Base-by-base conservation (phyloP, 2,888 invertebrate genomes). In the Oegoconia quadripuncta region DNA sequence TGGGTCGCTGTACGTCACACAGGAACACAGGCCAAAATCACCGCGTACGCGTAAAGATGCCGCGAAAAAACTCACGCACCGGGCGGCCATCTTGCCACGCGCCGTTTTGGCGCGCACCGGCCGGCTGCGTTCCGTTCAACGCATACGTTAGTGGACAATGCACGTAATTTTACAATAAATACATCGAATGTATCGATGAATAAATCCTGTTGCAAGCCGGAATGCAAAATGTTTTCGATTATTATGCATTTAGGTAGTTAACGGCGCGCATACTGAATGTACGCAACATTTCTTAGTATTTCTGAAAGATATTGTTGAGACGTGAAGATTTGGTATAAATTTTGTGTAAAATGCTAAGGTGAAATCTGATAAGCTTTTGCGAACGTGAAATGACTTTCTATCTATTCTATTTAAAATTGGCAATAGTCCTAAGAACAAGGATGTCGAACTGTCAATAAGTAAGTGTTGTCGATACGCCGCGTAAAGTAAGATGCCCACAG, bases 121-220 rank as follows among this genome's bases (percentile, higher is more conserved):
- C 49, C n/a, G 17, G 29, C 20, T 31, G 33, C 39, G 39, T 39
- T 39, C 35, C 51, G 49, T 50, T 45, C 43, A 71, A 70, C 64
- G 57, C 64, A 64, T 44, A 66, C 59, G 50, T 74, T 71, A 61
- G 64, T 60, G 69, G 66, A 69, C 74, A 65, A 52, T 46, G 66
- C 84, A 83, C 84, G 84, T 84, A 82, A 62, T 64, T 78, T 68
- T 68, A 82, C 83, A 82, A 83, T 86, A 86, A 84, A 84, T 84
- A 70, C 76, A 29, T 39, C 39, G 12, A 33, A n/a, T 33, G 34
- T 42, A 35, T 42, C 42, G 38, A 42, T 38, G 35, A 27, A 38
- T 42, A 39, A 38, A 42, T 68, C 74, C 71, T 69, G 74, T 69
- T 70, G 75, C 65, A 58, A 63, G 55, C 67, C 62, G 17, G 83